Conservation (phyloP, 2,113 vertebrate genomes). For the Nothoprocta pentlandii region DNA sequence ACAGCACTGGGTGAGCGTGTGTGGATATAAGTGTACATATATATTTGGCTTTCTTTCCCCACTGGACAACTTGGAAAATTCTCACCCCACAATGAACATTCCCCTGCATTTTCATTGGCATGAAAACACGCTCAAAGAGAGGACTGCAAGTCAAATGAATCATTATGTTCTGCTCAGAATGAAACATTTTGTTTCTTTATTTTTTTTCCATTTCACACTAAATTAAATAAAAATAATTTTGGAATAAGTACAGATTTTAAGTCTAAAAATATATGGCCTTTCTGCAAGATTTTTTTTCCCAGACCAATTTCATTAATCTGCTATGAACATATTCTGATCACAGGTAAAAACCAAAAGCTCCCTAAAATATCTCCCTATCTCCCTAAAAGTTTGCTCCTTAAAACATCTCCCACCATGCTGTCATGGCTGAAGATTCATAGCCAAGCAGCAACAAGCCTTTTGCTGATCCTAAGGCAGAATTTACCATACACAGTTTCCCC, state of each 20-base stretch:
- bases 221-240: neutral
- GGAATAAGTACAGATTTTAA: neutral
- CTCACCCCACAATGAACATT: neutral
- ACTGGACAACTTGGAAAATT: neutral
- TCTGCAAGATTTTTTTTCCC: neutral
- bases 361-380: neutral
- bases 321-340: neutral
- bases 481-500: neutral
- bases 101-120: neutral
- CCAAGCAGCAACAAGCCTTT: neutral
- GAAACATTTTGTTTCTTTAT: neutral
- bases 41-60: neutral
- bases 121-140: neutral
- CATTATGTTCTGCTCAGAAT: neutral
- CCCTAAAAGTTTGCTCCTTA: neutral
- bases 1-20: neutral
- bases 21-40: rapidly evolving
- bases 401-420: neutral
- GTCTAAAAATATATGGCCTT: neutral
- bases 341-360: neutral
- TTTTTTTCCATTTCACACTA: neutral
- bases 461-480: neutral
- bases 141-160: neutral
- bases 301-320: neutral
- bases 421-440: neutral